These are phyloP conservation scores for Pycnomerus fuliginosus DNA, from an alignment of 2,888 invertebrate species.

Conservation along the genomic window DNA sequence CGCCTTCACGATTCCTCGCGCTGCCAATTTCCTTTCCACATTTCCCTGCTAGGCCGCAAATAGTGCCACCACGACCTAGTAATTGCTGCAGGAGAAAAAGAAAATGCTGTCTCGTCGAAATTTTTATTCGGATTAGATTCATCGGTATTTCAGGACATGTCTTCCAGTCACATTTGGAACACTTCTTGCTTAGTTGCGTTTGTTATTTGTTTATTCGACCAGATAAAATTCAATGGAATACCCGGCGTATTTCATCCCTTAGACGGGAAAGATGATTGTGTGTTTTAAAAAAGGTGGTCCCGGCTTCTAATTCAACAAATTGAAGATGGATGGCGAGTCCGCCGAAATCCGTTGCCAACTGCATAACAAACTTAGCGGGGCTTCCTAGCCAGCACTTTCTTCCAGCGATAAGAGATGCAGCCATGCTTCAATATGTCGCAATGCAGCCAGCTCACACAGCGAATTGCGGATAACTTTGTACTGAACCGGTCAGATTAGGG, in stretches of 20 bases:
- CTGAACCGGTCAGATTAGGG: no score
- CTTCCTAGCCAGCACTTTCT: slow-evolving; percentile 28
- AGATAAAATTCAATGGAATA: slow-evolving; percentile 11
- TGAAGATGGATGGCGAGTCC: slow-evolving; percentile 25
- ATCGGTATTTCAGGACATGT: slow-evolving; percentile 19
- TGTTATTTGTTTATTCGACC: slow-evolving; percentile 22
- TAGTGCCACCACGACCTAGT: no score
- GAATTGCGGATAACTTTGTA: slow-evolving; percentile 26
- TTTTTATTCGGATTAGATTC: slow-evolving; percentile 14
- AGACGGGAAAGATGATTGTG: no score
- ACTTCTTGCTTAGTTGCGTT: slow-evolving; percentile 23
- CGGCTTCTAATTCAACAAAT: slow-evolving; percentile 24
- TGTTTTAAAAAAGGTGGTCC: slow-evolving; percentile 5
- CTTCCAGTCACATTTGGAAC: slow-evolving; percentile 14
- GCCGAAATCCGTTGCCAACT: slow-evolving; percentile 26
- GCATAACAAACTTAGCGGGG: slow-evolving; percentile 33
- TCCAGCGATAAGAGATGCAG: slow-evolving; percentile 43
- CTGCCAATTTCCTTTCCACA: no score
- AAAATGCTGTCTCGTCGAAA: slow-evolving; percentile 3
- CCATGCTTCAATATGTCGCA: slow-evolving; percentile 49
- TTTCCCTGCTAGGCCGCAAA: no score
- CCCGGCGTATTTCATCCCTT: no score
- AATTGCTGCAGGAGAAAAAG: slow-evolving; percentile 5
- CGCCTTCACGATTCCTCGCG: no score
- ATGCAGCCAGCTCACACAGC: slow-evolving; percentile 42